A percentile compares a stretch with the other conserved stretches of the same genome.
phyloP scores from a whole-genome alignment of 2,888 invertebrate genomes.

The Cyclophora punctaria region DNA sequence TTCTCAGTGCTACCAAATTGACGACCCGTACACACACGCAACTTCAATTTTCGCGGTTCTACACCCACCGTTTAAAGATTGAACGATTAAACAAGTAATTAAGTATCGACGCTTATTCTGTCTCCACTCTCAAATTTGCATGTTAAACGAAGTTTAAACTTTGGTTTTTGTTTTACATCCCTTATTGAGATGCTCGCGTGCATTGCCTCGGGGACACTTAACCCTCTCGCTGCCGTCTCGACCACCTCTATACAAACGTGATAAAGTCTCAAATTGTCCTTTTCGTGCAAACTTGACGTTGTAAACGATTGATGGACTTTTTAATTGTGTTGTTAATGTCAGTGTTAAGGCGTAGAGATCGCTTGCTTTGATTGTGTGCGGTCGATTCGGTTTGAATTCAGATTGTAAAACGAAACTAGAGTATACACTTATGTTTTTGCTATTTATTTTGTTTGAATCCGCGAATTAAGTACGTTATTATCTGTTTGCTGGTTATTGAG shows the following conservation, averaged over 20 bases:
- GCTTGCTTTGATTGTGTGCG: conserved; percentile 65
- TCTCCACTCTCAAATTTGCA: conserved; percentile 74
- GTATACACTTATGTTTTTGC: too few species aligned
- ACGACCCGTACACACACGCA: conserved; percentile 11
- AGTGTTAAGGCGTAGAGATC: conserved; percentile 72
- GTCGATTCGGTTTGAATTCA: conserved; percentile 45
- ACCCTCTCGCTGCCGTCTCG: conserved; percentile 8
- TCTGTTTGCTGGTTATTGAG: too few species aligned
- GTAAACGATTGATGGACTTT: conserved; percentile 54
- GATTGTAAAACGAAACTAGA: conserved; percentile 20
- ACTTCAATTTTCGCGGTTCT: conserved; percentile 19
- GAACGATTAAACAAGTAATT: conserved; percentile 73
- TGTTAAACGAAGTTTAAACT: conserved; percentile 73
- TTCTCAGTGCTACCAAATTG: conserved; percentile 18
- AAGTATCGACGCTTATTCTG: conserved; percentile 73
- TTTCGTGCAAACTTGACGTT: conserved; percentile 7
- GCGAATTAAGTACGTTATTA: too few species aligned
- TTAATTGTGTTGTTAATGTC: conserved; percentile 72
- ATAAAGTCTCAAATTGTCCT: conserved; percentile 28
- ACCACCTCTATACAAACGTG: conserved; percentile 17
- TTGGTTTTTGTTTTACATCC: conserved; percentile 63
- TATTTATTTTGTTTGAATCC: too few species aligned
- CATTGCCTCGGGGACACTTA: conserved; percentile 47
- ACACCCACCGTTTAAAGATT: conserved; percentile 60
- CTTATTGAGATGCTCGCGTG: conserved; percentile 70